Conservation (phyloP, 2,113 vertebrate genomes). For the Misgurnus mizolepis region DNA sequence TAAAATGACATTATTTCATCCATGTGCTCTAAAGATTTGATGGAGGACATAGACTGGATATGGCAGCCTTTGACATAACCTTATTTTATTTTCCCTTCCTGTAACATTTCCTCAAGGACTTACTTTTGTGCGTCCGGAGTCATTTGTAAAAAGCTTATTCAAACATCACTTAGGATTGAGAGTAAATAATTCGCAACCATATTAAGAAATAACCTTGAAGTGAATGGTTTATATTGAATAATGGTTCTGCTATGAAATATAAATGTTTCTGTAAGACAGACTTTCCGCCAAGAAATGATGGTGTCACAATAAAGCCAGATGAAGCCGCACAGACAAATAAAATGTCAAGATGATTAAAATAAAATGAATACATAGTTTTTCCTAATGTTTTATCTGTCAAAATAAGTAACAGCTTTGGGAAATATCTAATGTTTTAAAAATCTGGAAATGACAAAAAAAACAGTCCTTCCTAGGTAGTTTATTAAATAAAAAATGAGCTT, state of each 20-base stretch:
- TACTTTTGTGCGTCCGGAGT: not conserved
- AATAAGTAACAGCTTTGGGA: no score
- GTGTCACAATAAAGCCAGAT: no score
- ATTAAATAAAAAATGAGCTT: no score
- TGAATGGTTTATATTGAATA: not conserved
- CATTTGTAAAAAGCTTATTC: conserved; percentile 24
- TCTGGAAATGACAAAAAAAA: no score
- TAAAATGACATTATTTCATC: not conserved
- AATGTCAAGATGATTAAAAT: no score
- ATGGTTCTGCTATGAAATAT: not conserved
- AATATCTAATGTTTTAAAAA: no score
- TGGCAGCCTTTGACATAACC: not conserved
- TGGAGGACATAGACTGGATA: not conserved
- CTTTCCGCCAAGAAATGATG: no score
- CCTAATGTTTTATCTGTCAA: no score
- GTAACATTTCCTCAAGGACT: not conserved
- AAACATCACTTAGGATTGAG: conserved; percentile 1
- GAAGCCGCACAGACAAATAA: no score
- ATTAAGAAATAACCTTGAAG: not conserved
- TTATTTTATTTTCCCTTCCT: not conserved
- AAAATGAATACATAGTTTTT: no score
- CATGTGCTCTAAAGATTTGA: not conserved
- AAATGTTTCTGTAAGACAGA: no score
- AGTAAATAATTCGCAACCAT: not conserved
- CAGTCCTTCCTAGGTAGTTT: no score